Conservation (phyloP, 2,888 invertebrate genomes). For the Smittia sp. region DNA sequence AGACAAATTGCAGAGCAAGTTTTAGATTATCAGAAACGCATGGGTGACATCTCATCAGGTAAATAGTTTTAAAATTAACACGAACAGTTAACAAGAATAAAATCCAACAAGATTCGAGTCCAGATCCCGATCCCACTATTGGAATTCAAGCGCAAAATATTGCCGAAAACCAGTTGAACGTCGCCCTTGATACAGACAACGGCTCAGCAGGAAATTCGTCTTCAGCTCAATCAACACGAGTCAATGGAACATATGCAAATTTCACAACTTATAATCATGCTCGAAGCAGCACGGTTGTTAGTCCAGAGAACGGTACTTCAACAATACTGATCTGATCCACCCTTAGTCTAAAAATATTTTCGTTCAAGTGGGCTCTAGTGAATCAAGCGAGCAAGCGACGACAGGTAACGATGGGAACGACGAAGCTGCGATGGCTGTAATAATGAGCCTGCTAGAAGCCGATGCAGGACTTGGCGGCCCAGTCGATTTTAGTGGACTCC, state of each 20-base stretch:
- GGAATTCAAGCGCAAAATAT: background rate
- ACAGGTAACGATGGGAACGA: conserved; percentile 70
- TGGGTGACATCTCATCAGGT: conserved; percentile 55
- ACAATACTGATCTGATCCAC: background rate
- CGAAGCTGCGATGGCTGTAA: conserved; percentile 88
- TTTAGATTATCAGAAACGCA: conserved; percentile 59
- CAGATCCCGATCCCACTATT: conserved; percentile 50
- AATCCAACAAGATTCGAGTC: conserved; percentile 49
- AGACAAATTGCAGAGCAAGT: conserved; percentile 79
- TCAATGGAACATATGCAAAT: conserved; percentile 47
- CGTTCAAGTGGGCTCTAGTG: conserved; percentile 44
- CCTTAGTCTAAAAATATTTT: too few species aligned
- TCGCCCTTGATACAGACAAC: conserved; percentile 46
- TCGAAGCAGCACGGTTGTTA: conserved; percentile 52
- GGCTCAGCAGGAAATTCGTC: background rate
- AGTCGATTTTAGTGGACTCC: background rate
- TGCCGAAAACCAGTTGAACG: conserved; percentile 17
- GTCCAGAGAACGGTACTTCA: conserved; percentile 46
- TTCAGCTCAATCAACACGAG: conserved; percentile 45
- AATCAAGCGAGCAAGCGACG: conserved; percentile 12
- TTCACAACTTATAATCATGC: conserved; percentile 45
- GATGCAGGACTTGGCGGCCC: conserved; percentile 40
- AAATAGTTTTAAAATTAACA: background rate
- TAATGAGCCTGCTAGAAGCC: conserved; percentile 79
- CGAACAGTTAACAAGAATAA: too few species aligned